Percentiles rank a stretch among this genome's conserved stretches.
Conservation (phyloP, 2,888 invertebrate genomes). For the Atethmia centrago region DNA sequence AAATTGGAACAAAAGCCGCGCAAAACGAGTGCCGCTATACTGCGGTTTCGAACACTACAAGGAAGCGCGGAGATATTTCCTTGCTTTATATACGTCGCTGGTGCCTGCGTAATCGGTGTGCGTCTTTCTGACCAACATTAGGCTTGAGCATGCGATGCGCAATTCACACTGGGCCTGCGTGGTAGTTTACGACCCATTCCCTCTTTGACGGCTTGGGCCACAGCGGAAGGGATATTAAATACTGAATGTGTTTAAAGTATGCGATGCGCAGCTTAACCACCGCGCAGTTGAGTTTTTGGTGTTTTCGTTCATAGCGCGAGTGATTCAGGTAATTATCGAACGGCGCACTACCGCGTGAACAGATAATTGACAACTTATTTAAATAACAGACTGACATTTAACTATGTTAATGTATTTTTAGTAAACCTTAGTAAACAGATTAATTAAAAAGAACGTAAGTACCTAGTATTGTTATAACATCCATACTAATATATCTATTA, state of each 20-base stretch:
- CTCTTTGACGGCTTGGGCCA: slow-evolving; percentile 1
- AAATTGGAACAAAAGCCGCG: not conserved
- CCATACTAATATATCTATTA: too few species aligned
- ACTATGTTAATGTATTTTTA: not conserved
- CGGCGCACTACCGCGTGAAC: not conserved
- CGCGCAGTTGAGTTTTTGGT: not conserved
- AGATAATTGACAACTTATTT: not conserved
- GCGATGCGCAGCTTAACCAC: not conserved
- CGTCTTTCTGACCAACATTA: slow-evolving; percentile 29
- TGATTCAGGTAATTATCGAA: not conserved
- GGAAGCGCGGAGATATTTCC: not conserved
- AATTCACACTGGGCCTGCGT: slow-evolving; percentile 38
- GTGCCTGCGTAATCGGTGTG: slow-evolving; percentile 42
- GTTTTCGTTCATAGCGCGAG: not conserved
- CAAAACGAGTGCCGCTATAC: not conserved
- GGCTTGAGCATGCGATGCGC: slow-evolving; percentile 18
- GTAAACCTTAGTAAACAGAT: not conserved
- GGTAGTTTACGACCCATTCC: not conserved
- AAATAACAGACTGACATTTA: not conserved
- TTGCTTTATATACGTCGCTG: slow-evolving; percentile 23
- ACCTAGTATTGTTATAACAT: not conserved
- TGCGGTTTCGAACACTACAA: slow-evolving; percentile 25
- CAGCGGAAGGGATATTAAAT: not conserved
- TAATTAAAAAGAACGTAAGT: not conserved
- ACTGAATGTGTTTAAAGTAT: not conserved